These are phyloP conservation scores for Neelides sp. DNA, from an alignment of 1,140 invertebrate genomes.

Conservation along the genomic window DNA sequence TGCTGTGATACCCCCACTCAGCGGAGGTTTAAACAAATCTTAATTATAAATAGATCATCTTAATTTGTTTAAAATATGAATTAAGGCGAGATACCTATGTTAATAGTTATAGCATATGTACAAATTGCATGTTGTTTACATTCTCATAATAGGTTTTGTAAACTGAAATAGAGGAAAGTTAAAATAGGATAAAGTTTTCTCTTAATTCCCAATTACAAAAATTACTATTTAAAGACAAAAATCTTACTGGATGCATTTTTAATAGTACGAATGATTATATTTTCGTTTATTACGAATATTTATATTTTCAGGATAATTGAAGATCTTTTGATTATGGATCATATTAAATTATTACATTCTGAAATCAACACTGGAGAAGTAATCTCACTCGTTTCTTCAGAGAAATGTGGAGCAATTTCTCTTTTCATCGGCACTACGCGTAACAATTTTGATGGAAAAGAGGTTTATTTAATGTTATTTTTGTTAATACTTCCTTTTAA, in stretches of 20 bases:
- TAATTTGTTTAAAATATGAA: neutral
- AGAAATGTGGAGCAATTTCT: slow-evolving; percentile 72
- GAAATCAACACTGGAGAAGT: slow-evolving; percentile 56
- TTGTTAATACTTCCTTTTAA: neutral
- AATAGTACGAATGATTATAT: neutral
- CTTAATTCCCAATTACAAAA: neutral
- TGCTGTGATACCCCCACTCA: slow-evolving; percentile 73
- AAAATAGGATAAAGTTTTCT: neutral
- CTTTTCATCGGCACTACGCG: slow-evolving; percentile 83
- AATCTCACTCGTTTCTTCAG: slow-evolving; percentile 49
- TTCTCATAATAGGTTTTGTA: neutral
- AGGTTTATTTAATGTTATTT: slow-evolving; percentile 37
- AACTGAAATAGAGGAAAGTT: neutral
- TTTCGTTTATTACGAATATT: neutral
- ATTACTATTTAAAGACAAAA: slow-evolving; percentile 4
- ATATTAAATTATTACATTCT: slow-evolving; percentile 51
- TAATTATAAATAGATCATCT: no score
- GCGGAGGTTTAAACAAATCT: slow-evolving; percentile 56
- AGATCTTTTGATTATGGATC: slow-evolving; percentile 37
- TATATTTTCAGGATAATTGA: neutral
- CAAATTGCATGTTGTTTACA: neutral
- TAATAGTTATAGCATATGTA: neutral
- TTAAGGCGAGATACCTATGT: neutral
- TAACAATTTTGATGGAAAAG: slow-evolving; percentile 74
- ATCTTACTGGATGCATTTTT: neutral